Evolutionary conservation across 2,113 vertebrate species (phyloP).

Genomic region (Pogonocichla stellata): DNA sequence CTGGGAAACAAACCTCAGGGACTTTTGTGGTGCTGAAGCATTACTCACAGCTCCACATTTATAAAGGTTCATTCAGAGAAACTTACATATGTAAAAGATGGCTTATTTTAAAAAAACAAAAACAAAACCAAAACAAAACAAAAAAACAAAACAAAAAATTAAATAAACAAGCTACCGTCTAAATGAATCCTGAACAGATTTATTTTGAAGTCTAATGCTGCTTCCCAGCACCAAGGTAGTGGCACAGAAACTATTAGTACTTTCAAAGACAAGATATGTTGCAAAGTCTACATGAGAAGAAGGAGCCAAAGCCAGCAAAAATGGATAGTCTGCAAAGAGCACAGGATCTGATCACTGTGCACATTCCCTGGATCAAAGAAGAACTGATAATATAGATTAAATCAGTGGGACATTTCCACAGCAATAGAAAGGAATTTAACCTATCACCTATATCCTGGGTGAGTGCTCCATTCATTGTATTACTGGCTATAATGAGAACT

Average conservation of each 20-base stretch:
- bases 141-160: neutral
- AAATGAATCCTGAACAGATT: neutral
- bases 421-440: neutral
- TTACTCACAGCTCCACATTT: neutral
- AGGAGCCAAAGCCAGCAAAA: neutral
- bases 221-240: neutral
- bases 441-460: neutral
- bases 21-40: rapidly evolving
- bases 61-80: neutral
- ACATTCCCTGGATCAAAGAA: neutral
- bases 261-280: neutral
- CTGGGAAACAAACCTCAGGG: neutral
- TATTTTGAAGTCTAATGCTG: neutral
- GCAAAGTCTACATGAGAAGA: neutral
- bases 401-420: neutral
- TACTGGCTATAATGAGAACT: neutral
- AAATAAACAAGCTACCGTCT: neutral
- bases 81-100: neutral
- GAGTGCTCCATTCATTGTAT: neutral
- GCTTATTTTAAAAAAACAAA: neutral
- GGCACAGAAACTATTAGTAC: neutral
- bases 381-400: neutral
- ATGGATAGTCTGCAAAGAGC: neutral
- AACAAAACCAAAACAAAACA: neutral
- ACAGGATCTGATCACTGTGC: neutral